Evolutionary conservation across 2,888 invertebrate species (phyloP).

Genomic region (Dicyrtomina minuta): DNA sequence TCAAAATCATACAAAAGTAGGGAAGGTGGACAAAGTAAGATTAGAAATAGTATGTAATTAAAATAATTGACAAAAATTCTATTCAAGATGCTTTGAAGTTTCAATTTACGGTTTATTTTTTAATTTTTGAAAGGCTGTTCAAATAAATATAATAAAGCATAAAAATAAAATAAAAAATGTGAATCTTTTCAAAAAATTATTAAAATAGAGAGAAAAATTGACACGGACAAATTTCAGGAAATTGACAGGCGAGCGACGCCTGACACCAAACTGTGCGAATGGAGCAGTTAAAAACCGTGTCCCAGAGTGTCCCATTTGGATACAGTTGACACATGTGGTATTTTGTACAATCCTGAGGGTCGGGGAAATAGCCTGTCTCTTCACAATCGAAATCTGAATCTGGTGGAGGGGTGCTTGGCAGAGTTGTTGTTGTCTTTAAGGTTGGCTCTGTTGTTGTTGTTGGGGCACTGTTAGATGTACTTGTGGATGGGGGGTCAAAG

Average conservation of each 20-base stretch:
- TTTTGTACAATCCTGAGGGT: conserved; percentile 5
- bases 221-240: neutral
- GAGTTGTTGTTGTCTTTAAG: neutral
- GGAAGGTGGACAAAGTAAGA: too few relatives aligned
- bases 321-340: conserved; percentile 15
- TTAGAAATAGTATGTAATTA: too few relatives aligned
- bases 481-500: too few relatives aligned
- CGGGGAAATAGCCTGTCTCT: conserved; percentile 3
- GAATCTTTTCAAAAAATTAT: too few relatives aligned
- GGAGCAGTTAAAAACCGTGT: conserved; percentile 1
- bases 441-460: neutral
- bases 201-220: neutral
- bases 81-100: too few relatives aligned
- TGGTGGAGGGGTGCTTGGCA: neutral
- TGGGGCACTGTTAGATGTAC: neutral
- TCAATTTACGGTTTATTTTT: too few relatives aligned
- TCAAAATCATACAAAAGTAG: too few relatives aligned
- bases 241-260: neutral
- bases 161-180: too few relatives aligned
- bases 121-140: too few relatives aligned
- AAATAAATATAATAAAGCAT: too few relatives aligned
- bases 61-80: too few relatives aligned
- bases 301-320: conserved; percentile 9
- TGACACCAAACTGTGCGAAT: conserved; percentile 17
- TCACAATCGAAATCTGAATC: conserved; percentile 7